Percentiles rank a stretch among this genome's conserved stretches.
Evolutionary conservation across 1,140 invertebrate genomes (phyloP).

Genomic region (Calephelis virginiensis): DNA sequence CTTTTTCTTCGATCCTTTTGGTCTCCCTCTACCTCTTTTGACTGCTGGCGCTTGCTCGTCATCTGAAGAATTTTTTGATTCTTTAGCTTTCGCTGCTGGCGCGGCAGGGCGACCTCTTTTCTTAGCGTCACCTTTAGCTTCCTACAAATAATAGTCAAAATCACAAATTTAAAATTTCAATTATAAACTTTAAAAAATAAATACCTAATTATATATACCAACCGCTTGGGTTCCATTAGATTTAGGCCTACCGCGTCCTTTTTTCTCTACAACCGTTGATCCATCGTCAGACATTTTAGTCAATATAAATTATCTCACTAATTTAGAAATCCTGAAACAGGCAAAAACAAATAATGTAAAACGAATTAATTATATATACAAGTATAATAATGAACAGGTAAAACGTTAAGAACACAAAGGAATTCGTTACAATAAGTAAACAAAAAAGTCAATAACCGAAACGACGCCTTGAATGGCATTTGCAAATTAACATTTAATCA

Average conservation of each 20-base stretch:
- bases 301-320: slow-evolving; percentile 31
- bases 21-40: slow-evolving; percentile 77
- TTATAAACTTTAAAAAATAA: slow-evolving; percentile 1
- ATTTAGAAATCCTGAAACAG: slow-evolving; percentile 32
- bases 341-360: slow-evolving; percentile 15
- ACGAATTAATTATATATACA: slow-evolving; percentile 6
- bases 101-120: slow-evolving; percentile 69
- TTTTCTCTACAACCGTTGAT: slow-evolving; percentile 75
- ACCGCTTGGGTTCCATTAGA: slow-evolving; percentile 74
- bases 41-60: slow-evolving; percentile 73
- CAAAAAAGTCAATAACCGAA: slow-evolving; percentile 42
- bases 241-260: slow-evolving; percentile 76
- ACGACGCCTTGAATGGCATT: slow-evolving; percentile 30
- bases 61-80: slow-evolving; percentile 76
- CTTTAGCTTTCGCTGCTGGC: slow-evolving; percentile 61
- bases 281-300: slow-evolving; percentile 77
- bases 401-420: slow-evolving; percentile 26
- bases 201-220: slow-evolving; percentile 25
- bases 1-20: slow-evolving; percentile 78
- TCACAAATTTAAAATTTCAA: not conserved
- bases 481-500: not conserved
- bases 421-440: slow-evolving; percentile 27
- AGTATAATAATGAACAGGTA: not conserved
- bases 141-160: slow-evolving; percentile 39
- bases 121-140: slow-evolving; percentile 68